Conservation (phyloP, 2,797 vertebrate species). For the Poecilia wingei region DNA sequence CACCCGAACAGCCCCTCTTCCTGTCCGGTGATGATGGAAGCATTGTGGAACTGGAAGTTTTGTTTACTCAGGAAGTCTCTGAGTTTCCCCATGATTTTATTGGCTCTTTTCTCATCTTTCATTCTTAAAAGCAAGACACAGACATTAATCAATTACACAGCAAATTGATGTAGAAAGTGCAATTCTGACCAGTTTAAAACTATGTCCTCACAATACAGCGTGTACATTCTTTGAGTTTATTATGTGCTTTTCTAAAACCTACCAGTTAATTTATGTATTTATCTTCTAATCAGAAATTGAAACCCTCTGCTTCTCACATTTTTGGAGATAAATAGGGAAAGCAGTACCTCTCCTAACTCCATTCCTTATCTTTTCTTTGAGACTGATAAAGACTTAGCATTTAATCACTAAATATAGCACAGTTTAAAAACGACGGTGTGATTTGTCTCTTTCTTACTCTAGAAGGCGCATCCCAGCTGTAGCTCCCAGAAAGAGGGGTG, state of each 20-base stretch:
- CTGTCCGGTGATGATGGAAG: constrained; percentile 91
- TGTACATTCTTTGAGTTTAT: background rate
- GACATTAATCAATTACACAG: background rate
- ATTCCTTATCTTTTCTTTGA: background rate
- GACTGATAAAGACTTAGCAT: background rate
- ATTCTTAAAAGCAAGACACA: constrained; percentile 69
- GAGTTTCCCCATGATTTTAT: constrained; percentile 83
- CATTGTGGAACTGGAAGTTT: constrained; percentile 90
- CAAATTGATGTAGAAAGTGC: background rate
- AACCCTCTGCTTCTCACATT: background rate
- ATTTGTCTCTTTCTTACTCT: constrained; percentile 77
- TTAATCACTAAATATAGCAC: background rate
- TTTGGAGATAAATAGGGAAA: background rate
- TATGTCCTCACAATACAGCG: background rate
- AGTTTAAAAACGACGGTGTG: background rate
- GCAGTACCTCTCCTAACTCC: background rate
- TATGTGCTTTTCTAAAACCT: background rate
- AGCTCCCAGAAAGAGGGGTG: constrained; percentile 88
- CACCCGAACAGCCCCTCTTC: constrained; percentile 96
- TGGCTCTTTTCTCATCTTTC: constrained; percentile 82
- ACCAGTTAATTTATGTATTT: background rate
- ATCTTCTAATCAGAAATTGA: background rate
- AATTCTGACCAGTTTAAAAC: background rate
- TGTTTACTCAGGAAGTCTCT: constrained; percentile 84
- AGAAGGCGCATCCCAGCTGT: constrained; percentile 97